Conservation (phyloP, 2,113 vertebrate species). For the Phrynocephalus versicolor region DNA sequence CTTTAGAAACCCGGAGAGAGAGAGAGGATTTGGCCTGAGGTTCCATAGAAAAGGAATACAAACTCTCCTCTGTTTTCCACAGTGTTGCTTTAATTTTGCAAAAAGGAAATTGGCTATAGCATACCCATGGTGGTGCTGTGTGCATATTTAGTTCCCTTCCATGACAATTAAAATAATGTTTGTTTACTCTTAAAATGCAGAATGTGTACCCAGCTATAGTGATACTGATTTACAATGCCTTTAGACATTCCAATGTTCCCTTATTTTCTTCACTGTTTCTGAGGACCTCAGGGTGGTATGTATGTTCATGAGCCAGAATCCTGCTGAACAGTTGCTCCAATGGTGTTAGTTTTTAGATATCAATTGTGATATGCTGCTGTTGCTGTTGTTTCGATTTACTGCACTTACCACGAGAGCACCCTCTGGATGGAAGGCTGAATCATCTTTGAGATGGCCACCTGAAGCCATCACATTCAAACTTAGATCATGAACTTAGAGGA, state of each 20-base stretch:
- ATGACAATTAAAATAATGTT: conserved; percentile 54
- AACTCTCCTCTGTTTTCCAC: conserved; percentile 26
- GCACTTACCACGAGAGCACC: too few relatives aligned
- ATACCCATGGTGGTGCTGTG: conserved; percentile 38
- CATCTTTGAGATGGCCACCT: too few relatives aligned
- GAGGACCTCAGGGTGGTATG: neutral
- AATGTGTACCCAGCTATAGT: conserved; percentile 37
- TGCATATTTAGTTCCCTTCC: conserved; percentile 47
- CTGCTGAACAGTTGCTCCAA: too few relatives aligned
- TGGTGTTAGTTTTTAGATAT: too few relatives aligned
- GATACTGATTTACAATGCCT: neutral
- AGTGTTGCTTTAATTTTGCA: conserved; percentile 47
- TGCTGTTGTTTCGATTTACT: too few relatives aligned
- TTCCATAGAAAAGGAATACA: conserved; percentile 39
- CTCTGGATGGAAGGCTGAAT: too few relatives aligned
- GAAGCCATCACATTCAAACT: too few relatives aligned
- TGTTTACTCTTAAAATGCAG: conserved; percentile 53
- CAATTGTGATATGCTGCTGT: too few relatives aligned
- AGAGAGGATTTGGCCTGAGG: conserved; percentile 49
- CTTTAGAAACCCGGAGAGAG: conserved; percentile 44
- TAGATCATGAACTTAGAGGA: too few relatives aligned
- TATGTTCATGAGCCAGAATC: neutral
- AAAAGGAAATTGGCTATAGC: conserved; percentile 12
- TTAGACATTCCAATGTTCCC: neutral
- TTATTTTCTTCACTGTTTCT: neutral